Evolutionary conservation across 2,797 vertebrate species (phyloP).

Genomic region (Micrastur ruficollis): DNA sequence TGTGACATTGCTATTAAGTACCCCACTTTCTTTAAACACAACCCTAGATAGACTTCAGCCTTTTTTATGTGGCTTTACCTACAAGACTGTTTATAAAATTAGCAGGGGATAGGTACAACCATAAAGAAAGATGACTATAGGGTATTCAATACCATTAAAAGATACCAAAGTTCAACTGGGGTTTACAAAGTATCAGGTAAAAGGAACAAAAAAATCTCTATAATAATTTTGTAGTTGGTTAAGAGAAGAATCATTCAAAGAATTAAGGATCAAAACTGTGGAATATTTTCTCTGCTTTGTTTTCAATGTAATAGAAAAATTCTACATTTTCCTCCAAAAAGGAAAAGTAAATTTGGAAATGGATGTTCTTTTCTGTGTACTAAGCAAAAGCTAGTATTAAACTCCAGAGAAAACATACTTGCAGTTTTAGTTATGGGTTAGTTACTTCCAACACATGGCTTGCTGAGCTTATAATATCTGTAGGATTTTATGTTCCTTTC

Average conservation of each 20-base stretch:
- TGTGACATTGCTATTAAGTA: background rate
- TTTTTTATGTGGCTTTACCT: background rate
- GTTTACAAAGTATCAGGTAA: background rate
- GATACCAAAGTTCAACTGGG: background rate
- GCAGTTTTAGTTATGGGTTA: conserved; percentile 7
- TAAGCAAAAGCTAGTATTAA: background rate
- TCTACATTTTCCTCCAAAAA: background rate
- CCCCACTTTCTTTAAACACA: background rate
- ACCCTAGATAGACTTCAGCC: background rate
- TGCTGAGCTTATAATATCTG: conserved; percentile 18
- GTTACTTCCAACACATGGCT: conserved; percentile 29
- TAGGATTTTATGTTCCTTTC: conserved; percentile 51
- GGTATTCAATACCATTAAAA: background rate
- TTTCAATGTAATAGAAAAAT: background rate
- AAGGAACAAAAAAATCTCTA: background rate
- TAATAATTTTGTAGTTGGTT: background rate
- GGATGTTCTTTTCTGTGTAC: background rate
- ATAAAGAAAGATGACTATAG: background rate
- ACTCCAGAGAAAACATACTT: background rate
- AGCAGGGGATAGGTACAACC: background rate
- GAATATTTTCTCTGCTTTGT: background rate
- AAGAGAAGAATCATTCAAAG: background rate
- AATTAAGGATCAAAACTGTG: background rate
- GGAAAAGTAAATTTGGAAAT: background rate
- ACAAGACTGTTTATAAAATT: background rate